Conservation (phyloP, 2,888 invertebrate species). For the Acanthosepion esculentum region DNA sequence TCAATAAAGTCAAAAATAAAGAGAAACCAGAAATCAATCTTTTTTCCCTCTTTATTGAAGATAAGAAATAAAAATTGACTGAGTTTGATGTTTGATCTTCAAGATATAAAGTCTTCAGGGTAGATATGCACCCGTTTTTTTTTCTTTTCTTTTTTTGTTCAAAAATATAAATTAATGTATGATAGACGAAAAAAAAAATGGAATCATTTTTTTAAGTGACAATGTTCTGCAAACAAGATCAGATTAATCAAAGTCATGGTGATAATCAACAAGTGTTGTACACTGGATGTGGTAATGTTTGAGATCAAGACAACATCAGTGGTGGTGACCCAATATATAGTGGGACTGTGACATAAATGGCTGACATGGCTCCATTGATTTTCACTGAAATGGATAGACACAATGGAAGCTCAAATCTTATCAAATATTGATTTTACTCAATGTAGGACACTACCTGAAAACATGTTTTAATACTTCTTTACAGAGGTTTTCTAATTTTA, state of each 20-base stretch:
- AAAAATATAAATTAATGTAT: background rate
- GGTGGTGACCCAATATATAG: constrained; percentile 4
- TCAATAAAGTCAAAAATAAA: background rate
- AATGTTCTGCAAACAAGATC: too few species aligned
- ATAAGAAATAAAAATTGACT: background rate
- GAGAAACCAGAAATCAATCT: background rate
- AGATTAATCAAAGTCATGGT: background rate
- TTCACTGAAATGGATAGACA: constrained; percentile 45
- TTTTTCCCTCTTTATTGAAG: background rate
- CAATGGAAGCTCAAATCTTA: constrained; percentile 42
- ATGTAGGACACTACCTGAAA: constrained; percentile 40
- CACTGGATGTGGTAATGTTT: background rate
- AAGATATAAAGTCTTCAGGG: too few species aligned
- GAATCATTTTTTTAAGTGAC: background rate
- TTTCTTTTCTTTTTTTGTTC: background rate
- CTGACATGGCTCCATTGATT: constrained; percentile 42
- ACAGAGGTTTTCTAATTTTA: constrained; percentile 41
- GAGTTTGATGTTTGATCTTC: background rate
- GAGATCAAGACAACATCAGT: background rate
- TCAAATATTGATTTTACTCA: constrained; percentile 45
- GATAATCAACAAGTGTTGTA: too few species aligned
- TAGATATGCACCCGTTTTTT: too few species aligned
- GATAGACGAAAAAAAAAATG: background rate
- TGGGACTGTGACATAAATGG: constrained; percentile 39
- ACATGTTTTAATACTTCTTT: constrained; percentile 36